Conservation (phyloP, 2,888 invertebrate genomes). For the Dioctria linearis region DNA sequence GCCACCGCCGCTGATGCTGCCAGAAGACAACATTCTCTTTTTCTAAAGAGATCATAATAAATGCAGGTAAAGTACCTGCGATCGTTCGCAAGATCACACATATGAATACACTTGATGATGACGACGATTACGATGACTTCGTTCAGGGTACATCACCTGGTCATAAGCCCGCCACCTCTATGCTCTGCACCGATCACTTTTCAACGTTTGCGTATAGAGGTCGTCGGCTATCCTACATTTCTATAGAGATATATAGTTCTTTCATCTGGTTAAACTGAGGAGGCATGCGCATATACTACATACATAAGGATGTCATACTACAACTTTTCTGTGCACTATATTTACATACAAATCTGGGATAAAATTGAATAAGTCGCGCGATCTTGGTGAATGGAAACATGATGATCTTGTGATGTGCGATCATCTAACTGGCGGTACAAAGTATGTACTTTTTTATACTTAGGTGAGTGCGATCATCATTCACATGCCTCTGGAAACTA, state of each 20-base stretch:
- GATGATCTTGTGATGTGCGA: constrained; percentile 49
- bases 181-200: constrained; percentile 28
- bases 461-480: constrained; percentile 47
- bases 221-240: neutral
- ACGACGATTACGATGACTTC: neutral
- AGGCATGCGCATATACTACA: neutral
- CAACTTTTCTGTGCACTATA: constrained; percentile 37
- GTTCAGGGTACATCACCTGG: constrained; percentile 43
- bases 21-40: constrained; percentile 51
- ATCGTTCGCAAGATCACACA: constrained; percentile 36
- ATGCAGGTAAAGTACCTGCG: constrained; percentile 44
- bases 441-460: neutral
- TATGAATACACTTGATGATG: constrained; percentile 33
- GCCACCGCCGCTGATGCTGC: neutral
- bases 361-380: constrained; percentile 26
- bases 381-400: constrained; percentile 48
- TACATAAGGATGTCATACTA: neutral
- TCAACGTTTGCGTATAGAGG: constrained; percentile 42
- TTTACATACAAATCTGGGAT: constrained; percentile 4
- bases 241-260: neutral
- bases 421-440: constrained; percentile 15
- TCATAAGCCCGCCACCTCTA: neutral
- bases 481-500: constrained; percentile 41
- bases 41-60: constrained; percentile 44
- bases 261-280: constrained; percentile 28